Conservation (phyloP, 2,113 vertebrate genomes). For the Salvator merianae region DNA sequence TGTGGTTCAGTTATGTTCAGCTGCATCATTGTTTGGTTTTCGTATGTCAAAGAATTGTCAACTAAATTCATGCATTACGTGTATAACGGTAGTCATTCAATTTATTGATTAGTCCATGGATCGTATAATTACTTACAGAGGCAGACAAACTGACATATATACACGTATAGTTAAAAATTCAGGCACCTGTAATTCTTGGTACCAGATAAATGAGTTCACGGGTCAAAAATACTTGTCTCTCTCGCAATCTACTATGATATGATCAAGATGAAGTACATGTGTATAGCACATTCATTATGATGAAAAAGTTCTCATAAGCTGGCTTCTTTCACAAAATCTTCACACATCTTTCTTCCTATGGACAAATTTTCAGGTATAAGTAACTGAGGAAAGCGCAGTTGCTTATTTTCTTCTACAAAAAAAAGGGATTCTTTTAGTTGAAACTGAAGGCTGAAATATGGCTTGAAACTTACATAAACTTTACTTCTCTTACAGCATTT, state of each 20-base stretch:
- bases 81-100: too few species aligned
- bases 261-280: too few species aligned
- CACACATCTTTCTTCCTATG: background rate
- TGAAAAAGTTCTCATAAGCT: background rate
- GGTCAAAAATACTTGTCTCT: too few species aligned
- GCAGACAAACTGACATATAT: too few species aligned
- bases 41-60: background rate
- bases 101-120: too few species aligned
- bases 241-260: too few species aligned
- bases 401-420: background rate
- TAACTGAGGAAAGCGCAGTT: constrained; percentile 18
- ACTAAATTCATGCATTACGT: background rate
- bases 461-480: constrained; percentile 17
- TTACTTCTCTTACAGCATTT: constrained; percentile 85
- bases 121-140: too few species aligned
- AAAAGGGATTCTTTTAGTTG: background rate
- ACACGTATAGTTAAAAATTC: too few species aligned
- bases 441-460: background rate
- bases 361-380: background rate
- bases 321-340: background rate
- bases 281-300: background rate
- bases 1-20: background rate
- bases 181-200: too few species aligned
- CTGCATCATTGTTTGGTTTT: background rate
- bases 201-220: too few species aligned